Conservation (phyloP, 2,797 vertebrate species). For the Rhinatrema bivittatum region DNA sequence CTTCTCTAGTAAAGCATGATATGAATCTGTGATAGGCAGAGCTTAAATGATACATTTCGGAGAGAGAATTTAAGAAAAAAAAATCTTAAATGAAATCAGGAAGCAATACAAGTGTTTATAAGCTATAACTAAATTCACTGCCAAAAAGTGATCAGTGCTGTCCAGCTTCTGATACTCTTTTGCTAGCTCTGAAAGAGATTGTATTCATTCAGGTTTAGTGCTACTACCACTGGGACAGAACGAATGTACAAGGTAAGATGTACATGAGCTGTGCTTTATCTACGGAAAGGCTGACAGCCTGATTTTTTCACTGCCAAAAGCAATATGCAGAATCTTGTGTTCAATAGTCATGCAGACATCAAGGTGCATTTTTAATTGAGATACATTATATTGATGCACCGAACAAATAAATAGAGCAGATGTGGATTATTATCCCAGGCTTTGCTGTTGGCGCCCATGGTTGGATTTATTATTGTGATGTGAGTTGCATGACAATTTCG, state of each 20-base stretch:
- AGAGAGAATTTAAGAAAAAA: constrained; percentile 36
- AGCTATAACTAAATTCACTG: constrained; percentile 27
- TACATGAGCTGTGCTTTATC: constrained; percentile 5
- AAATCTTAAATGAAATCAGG: constrained; percentile 47
- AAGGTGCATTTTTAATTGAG: constrained; percentile 6
- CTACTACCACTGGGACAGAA: constrained; percentile 23
- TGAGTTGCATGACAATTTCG: too few relatives aligned
- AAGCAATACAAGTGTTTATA: constrained; percentile 38
- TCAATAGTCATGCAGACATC: constrained; percentile 7
- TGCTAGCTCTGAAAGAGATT: constrained; percentile 22
- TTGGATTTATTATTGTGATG: neutral
- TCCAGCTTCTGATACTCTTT: constrained; percentile 12
- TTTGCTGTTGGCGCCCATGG: neutral
- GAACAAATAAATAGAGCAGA: neutral
- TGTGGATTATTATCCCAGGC: neutral
- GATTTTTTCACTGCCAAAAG: constrained; percentile 21
- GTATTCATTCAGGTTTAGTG: constrained; percentile 46
- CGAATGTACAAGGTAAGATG: constrained; percentile 18
- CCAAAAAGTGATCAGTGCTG: constrained; percentile 25
- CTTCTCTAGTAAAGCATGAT: constrained; percentile 8
- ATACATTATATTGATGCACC: neutral
- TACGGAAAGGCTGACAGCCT: constrained; percentile 6
- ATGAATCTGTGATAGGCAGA: constrained; percentile 33
- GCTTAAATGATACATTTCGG: constrained; percentile 29
- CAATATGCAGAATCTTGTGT: neutral